phyloP scores from a whole-genome alignment of 2,888 invertebrate species.

The Mystacides longicornis region DNA sequence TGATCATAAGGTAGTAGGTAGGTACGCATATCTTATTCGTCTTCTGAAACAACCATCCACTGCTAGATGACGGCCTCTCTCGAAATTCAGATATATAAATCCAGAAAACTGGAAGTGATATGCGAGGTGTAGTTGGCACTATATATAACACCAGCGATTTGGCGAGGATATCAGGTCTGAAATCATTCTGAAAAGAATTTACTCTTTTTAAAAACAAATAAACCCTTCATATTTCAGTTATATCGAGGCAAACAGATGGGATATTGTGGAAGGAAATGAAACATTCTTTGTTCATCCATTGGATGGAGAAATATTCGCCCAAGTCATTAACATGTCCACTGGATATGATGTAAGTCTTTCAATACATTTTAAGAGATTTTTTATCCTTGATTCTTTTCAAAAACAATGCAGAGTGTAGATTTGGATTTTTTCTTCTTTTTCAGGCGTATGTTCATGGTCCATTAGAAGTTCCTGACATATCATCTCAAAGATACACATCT shows the following conservation, averaged over 20 bases:
- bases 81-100: too few relatives aligned
- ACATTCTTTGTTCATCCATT: slow-evolving; percentile 58
- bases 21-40: neutral
- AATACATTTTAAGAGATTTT: too few relatives aligned
- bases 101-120: too few relatives aligned
- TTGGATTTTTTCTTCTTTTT: too few relatives aligned
- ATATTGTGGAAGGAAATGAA: slow-evolving; percentile 37
- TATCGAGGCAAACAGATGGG: slow-evolving; percentile 52
- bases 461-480: slow-evolving; percentile 59
- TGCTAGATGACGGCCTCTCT: too few relatives aligned
- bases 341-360: slow-evolving; percentile 51
- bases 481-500: slow-evolving; percentile 49
- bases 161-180: neutral
- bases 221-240: slow-evolving; percentile 47
- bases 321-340: slow-evolving; percentile 61
- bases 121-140: too few relatives aligned
- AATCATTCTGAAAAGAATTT: neutral
- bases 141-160: too few relatives aligned
- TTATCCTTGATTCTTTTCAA: too few relatives aligned
- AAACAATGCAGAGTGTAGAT: too few relatives aligned
- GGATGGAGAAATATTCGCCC: slow-evolving; percentile 69
- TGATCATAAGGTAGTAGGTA: too few relatives aligned
- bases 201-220: too few relatives aligned
- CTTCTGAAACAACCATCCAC: neutral
- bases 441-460: slow-evolving; percentile 61